phyloP scores from a whole-genome alignment of 1,140 invertebrate genomes.

The Stegodyphus dumicola region DNA sequence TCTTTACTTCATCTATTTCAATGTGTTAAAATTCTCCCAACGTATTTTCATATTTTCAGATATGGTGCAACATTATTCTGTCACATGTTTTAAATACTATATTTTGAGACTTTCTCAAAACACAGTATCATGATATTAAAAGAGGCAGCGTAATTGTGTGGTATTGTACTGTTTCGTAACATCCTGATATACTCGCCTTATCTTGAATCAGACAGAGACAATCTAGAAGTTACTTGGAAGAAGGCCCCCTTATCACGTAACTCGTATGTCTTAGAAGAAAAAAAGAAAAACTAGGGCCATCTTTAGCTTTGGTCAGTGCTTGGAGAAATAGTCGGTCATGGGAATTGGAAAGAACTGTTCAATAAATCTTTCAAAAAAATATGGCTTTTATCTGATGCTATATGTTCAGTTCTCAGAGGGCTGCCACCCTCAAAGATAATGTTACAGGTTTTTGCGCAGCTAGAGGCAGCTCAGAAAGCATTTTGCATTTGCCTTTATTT shows the following conservation, averaged over 20 bases:
- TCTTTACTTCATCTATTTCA: too few species aligned
- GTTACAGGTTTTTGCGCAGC: slow-evolving; percentile 45
- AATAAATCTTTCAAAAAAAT: slow-evolving; percentile 60
- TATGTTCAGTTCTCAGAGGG: slow-evolving; percentile 50
- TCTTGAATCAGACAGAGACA: not conserved
- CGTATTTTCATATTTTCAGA: too few species aligned
- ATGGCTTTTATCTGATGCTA: slow-evolving; percentile 59
- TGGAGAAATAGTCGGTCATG: slow-evolving; percentile 48
- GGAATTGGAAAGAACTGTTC: slow-evolving; percentile 57
- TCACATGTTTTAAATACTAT: too few species aligned
- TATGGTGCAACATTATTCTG: too few species aligned
- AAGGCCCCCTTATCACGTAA: slow-evolving; percentile 28
- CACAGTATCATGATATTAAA: too few species aligned
- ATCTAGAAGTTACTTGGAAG: slow-evolving; percentile 27
- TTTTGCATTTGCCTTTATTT: slow-evolving; percentile 47
- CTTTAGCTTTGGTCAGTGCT: slow-evolving; percentile 55
- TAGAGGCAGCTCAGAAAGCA: slow-evolving; percentile 55
- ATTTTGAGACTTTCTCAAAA: too few species aligned
- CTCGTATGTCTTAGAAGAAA: slow-evolving; percentile 36
- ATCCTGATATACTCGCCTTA: not conserved
- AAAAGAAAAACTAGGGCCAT: slow-evolving; percentile 41
- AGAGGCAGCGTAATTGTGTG: too few species aligned
- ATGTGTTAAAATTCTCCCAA: too few species aligned
- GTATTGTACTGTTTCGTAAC: too few species aligned
- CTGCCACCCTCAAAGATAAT: slow-evolving; percentile 43